A percentile compares a stretch with the other conserved stretches of the same genome.
phyloP scores from a whole-genome alignment of 2,888 invertebrate genomes.

The Yponomeuta malinellus region DNA sequence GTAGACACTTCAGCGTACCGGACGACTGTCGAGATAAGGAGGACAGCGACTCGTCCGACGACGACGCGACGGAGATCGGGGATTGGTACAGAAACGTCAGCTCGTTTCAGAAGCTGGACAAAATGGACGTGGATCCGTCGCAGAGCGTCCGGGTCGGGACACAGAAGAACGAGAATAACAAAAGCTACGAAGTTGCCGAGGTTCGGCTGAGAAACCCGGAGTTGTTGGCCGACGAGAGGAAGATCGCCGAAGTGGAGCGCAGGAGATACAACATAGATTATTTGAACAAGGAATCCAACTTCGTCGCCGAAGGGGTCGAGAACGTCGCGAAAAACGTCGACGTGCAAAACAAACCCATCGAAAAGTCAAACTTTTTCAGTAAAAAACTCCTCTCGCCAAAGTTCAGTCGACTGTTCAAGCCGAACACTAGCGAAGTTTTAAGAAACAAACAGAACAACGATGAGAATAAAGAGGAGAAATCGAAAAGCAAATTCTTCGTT shows the following conservation, averaged over 20 bases:
- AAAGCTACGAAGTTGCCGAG: constrained; percentile 50
- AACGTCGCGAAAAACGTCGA: constrained; percentile 41
- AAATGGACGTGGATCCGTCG: constrained; percentile 39
- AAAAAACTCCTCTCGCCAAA: constrained; percentile 65
- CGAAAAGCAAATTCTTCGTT: constrained; percentile 61
- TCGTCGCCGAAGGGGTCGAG: constrained; percentile 42
- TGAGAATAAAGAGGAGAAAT: constrained; percentile 23
- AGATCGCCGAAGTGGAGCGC: constrained; percentile 41
- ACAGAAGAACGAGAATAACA: constrained; percentile 30
- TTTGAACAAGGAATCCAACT: constrained; percentile 33
- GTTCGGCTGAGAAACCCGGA: constrained; percentile 38
- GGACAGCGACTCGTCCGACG: constrained; percentile 34
- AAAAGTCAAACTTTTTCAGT: constrained; percentile 53
- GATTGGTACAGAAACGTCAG: constrained; percentile 37
- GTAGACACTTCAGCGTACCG: constrained; percentile 52
- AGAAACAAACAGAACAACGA: constrained; percentile 29
- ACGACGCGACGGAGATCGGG: constrained; percentile 26
- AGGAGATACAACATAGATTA: constrained; percentile 50
- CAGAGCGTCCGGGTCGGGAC: constrained; percentile 34
- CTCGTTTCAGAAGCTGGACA: constrained; percentile 29
- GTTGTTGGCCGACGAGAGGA: constrained; percentile 32
- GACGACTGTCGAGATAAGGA: constrained; percentile 31
- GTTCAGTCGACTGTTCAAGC: constrained; percentile 57
- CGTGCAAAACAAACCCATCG: constrained; percentile 32
- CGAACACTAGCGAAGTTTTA: constrained; percentile 43